Conservation (phyloP, 2,888 invertebrate genomes). For the Pheosia gnoma region DNA sequence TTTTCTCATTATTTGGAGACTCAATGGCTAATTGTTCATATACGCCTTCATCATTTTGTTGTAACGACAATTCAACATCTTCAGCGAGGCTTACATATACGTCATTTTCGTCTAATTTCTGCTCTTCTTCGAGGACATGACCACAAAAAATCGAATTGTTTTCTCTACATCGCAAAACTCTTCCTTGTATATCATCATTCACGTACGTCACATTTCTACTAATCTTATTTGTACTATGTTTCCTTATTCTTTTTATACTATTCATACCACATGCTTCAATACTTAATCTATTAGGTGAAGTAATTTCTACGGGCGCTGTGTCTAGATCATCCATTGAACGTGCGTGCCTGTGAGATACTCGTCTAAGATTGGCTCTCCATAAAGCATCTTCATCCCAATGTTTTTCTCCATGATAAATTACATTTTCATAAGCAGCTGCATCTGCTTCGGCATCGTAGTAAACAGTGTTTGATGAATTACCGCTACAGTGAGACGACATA, state of each 20-base stretch:
- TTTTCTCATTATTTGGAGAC: slow-evolving; percentile 46
- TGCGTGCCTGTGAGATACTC: slow-evolving; percentile 92
- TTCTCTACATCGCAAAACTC: slow-evolving; percentile 67
- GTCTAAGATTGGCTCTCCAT: slow-evolving; percentile 91
- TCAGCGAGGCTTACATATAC: slow-evolving; percentile 81
- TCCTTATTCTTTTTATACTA: slow-evolving; percentile 75
- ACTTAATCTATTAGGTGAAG: slow-evolving; percentile 50
- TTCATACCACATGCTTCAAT: slow-evolving; percentile 66
- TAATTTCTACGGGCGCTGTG: slow-evolving; percentile 54
- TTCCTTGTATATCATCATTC: slow-evolving; percentile 87
- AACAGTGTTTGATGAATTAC: slow-evolving; percentile 77
- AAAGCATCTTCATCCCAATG: slow-evolving; percentile 93
- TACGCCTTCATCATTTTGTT: slow-evolving; percentile 78
- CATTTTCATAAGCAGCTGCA: slow-evolving; percentile 72
- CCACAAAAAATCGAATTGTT: slow-evolving; percentile 43
- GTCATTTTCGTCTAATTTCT: slow-evolving; percentile 75
- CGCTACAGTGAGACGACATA: slow-evolving; percentile 79
- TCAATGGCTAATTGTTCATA: slow-evolving; percentile 83
- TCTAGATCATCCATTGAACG: slow-evolving; percentile 93
- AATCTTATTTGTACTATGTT: slow-evolving; percentile 71
- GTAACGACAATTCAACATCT: slow-evolving; percentile 49
- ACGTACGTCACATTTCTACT: slow-evolving; percentile 91
- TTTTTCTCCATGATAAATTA: slow-evolving; percentile 86
- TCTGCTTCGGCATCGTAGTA: slow-evolving; percentile 79
- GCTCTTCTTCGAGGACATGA: slow-evolving; percentile 54